Percentiles rank a stretch among this genome's conserved stretches.
Conservation (phyloP, 2,113 vertebrate genomes). For the Scopus umbretta region DNA sequence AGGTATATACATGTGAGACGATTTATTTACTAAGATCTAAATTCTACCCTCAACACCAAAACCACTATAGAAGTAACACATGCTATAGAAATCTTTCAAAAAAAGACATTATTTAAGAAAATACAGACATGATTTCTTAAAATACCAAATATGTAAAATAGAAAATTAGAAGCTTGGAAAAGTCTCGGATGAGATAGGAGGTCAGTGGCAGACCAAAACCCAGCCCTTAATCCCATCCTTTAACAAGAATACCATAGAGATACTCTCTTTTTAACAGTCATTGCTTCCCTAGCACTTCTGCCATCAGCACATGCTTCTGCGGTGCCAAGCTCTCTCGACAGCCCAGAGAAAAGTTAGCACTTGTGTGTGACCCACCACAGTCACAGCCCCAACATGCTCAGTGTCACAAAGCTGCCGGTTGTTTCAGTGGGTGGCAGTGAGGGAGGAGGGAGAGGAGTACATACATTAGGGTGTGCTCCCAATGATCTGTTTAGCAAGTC, state of each 20-base stretch:
- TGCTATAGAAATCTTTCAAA: background rate
- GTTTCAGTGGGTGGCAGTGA: background rate
- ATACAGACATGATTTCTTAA: background rate
- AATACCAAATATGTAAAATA: background rate
- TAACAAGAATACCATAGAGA: background rate
- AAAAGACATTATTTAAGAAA: background rate
- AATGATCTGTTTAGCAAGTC: background rate
- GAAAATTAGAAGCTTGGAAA: background rate
- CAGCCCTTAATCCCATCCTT: background rate
- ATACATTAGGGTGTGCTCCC: background rate
- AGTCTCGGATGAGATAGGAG: background rate
- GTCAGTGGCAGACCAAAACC: background rate
- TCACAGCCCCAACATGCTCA: background rate
- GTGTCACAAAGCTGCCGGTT: background rate
- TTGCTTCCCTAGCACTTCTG: background rate
- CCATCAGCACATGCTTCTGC: background rate
- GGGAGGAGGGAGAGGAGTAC: background rate
- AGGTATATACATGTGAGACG: background rate
- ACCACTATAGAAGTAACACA: background rate
- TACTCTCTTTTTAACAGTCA: background rate
- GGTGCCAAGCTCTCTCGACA: background rate
- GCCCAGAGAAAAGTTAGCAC: background rate
- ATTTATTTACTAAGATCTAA: background rate
- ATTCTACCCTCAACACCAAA: background rate
- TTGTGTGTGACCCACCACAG: rapidly evolving